Evolutionary conservation across 1,140 invertebrate species (phyloP).

Genomic region (Trachelipus rathkii): DNA sequence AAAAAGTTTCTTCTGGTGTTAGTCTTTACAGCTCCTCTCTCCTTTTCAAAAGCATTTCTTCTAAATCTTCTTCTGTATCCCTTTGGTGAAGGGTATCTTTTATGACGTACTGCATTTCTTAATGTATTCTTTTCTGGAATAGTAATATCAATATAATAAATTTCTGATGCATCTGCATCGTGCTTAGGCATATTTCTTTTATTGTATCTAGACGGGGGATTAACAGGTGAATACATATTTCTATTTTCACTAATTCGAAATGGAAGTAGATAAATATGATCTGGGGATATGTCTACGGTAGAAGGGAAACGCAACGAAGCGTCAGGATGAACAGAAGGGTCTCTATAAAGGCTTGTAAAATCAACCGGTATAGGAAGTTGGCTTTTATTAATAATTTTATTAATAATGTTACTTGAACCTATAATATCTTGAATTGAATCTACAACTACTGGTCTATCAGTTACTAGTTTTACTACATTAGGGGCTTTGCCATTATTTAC

Average conservation of each 20-base stretch:
- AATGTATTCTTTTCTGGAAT: conserved; percentile 37
- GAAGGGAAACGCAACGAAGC: conserved; percentile 19
- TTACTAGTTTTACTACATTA: not conserved
- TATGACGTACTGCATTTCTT: conserved; percentile 12
- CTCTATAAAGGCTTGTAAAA: not conserved
- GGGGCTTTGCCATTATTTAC: not conserved
- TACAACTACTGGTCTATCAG: conserved; percentile 10
- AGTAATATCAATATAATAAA: conserved; percentile 45
- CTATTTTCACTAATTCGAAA: not conserved
- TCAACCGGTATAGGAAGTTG: not conserved
- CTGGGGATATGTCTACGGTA: not conserved
- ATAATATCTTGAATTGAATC: not conserved
- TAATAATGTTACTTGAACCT: not conserved
- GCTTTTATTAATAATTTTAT: not conserved
- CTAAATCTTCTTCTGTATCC: not conserved
- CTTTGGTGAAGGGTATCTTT: not conserved
- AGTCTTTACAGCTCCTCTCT: conserved; percentile 3
- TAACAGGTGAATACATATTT: not conserved
- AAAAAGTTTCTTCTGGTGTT: conserved; percentile 27
- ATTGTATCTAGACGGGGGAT: not conserved
- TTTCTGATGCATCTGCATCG: conserved; percentile 7
- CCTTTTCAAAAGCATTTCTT: not conserved
- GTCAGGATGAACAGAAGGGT: not conserved
- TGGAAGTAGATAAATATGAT: conserved; percentile 34
- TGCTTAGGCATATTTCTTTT: not conserved